These are phyloP conservation scores for Campopleginae sp. DNA, from an alignment of 2,888 invertebrate genomes.

Conservation along the genomic window DNA sequence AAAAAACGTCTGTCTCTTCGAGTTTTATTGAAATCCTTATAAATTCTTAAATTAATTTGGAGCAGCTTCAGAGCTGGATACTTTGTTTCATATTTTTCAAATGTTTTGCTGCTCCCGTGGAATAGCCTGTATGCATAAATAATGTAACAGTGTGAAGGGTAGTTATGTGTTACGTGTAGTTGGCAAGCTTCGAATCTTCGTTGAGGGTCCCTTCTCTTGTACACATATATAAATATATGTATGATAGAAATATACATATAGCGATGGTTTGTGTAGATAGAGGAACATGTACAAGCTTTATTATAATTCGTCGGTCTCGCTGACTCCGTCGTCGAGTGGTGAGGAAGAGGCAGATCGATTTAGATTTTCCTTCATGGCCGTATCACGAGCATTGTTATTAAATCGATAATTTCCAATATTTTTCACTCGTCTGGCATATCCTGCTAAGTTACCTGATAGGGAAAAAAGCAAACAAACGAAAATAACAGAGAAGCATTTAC, in stretches of 20 bases:
- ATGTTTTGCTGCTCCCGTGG: neutral
- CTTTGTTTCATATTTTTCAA: neutral
- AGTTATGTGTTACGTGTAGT: constrained; percentile 53
- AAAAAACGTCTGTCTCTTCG: neutral
- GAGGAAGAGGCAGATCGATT: constrained; percentile 42
- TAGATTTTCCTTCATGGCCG: neutral
- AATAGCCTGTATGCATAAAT: constrained; percentile 10
- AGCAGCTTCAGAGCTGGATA: neutral
- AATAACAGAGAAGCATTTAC: constrained; percentile 19
- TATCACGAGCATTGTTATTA: constrained; percentile 35
- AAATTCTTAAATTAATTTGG: neutral
- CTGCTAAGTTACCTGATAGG: neutral
- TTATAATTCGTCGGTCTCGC: constrained; percentile 12
- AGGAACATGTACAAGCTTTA: neutral
- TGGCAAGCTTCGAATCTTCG: constrained; percentile 60
- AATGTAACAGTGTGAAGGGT: constrained; percentile 11
- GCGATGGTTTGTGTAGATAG: neutral
- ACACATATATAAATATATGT: constrained; percentile 4
- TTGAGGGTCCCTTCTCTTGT: constrained; percentile 41
- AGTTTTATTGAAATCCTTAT: neutral
- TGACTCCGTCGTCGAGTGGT: constrained; percentile 29
- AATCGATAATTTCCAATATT: constrained; percentile 13
- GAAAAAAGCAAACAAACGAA: neutral
- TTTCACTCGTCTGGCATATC: constrained; percentile 1
- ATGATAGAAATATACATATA: neutral